These are phyloP conservation scores for Rhysida immarginata DNA, from an alignment of 1,140 invertebrate genomes.

Conservation along the genomic window DNA sequence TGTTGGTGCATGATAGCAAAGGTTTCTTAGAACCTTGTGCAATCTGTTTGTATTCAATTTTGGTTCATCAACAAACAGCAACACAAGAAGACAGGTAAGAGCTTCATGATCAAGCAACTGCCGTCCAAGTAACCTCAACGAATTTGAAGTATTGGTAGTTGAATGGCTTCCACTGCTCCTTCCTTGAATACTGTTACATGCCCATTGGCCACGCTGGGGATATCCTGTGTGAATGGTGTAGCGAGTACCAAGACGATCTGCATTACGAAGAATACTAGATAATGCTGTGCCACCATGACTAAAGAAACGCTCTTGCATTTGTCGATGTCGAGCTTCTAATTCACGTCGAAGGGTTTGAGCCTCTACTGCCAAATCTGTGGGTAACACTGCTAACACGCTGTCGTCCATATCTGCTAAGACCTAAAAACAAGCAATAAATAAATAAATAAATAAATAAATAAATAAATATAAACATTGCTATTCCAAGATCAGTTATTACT, in stretches of 20 bases:
- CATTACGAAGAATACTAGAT: slow-evolving; percentile 43
- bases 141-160: slow-evolving; percentile 1
- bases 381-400: slow-evolving; percentile 69
- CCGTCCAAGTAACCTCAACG: slow-evolving; percentile 28
- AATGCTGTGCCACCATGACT: slow-evolving; percentile 39
- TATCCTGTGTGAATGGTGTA: slow-evolving; percentile 38
- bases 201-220: slow-evolving; percentile 39
- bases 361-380: slow-evolving; percentile 70
- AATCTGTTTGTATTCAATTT: slow-evolving; percentile 64
- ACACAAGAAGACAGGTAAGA: slow-evolving; percentile 60
- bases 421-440: too few relatives aligned
- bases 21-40: slow-evolving; percentile 64
- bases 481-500: too few relatives aligned
- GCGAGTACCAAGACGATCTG: slow-evolving; percentile 34
- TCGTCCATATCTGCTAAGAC: slow-evolving; percentile 86
- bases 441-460: too few relatives aligned
- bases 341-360: slow-evolving; percentile 65
- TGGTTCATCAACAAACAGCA: slow-evolving; percentile 72
- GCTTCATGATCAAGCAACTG: slow-evolving; percentile 68
- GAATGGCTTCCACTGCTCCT: slow-evolving; percentile 8
- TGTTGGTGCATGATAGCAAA: slow-evolving; percentile 72
- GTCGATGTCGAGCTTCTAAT: slow-evolving; percentile 61
- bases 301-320: slow-evolving; percentile 48
- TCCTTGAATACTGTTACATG: slow-evolving; percentile 22
- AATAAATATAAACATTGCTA: too few relatives aligned